Evolutionary conservation across 1,140 invertebrate genomes (phyloP).

Genomic region (Pachypeltis micranthus): DNA sequence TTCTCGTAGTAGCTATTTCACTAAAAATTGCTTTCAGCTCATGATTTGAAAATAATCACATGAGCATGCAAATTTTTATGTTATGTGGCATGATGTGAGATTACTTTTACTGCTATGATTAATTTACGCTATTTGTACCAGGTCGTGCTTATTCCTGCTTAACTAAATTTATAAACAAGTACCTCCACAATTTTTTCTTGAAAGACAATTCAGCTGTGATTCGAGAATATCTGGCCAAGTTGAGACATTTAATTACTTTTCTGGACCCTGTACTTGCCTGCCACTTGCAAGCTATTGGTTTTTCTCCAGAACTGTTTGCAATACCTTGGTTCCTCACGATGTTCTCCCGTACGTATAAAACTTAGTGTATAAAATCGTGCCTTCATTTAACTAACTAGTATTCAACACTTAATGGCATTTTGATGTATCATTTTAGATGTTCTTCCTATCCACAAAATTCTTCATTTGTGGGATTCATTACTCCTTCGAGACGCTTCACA

Average conservation of each 20-base stretch:
- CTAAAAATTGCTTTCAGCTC: not conserved
- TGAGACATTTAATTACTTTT: slow-evolving; percentile 90
- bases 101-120: not conserved
- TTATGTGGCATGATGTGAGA: not conserved
- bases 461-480: slow-evolving; percentile 95
- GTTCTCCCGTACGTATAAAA: slow-evolving; percentile 85
- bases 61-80: not conserved
- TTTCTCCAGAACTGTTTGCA: slow-evolving; percentile 96
- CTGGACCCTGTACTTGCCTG: slow-evolving; percentile 87
- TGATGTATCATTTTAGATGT: slow-evolving; percentile 54
- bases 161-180: slow-evolving; percentile 89
- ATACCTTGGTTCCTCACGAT: slow-evolving; percentile 99
- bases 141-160: slow-evolving; percentile 89
- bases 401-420: not conserved
- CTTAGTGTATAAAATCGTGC: too few relatives aligned
- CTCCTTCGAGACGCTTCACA: slow-evolving; percentile 87
- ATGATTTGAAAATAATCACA: too few relatives aligned
- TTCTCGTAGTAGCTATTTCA: too few relatives aligned
- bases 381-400: too few relatives aligned
- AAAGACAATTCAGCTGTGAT: slow-evolving; percentile 96
- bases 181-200: slow-evolving; percentile 95
- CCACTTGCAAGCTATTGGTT: slow-evolving; percentile 84
- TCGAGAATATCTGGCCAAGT: slow-evolving; percentile 94
- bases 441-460: slow-evolving; percentile 94
- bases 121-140: slow-evolving; percentile 38